Base-by-base conservation (phyloP, 2,113 vertebrate species). In the Gallinago paraguaiae region DNA sequence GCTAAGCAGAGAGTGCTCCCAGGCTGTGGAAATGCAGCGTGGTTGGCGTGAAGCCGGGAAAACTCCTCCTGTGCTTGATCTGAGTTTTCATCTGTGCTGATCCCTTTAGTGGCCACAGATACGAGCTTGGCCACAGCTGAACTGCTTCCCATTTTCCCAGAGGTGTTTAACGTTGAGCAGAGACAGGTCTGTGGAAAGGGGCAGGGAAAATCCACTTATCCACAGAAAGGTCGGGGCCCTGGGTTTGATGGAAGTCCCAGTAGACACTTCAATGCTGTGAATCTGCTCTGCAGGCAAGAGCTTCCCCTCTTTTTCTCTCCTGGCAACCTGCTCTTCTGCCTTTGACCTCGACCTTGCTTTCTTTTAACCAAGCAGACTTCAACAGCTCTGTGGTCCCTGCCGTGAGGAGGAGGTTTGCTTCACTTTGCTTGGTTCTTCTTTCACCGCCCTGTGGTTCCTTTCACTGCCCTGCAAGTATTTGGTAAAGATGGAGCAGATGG, bases 211-310 rank as follows among this genome's bases (percentile, higher is more conserved):
- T 41, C 37, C 45, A 19, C 56, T 87, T 68, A 80, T 6, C 16
- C 1, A 0, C 1, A 0, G 74, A 69, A 75, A 80, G 61, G n/a
- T 13, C 6, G 2, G 13, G 45, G 18, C 46, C n/a, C 43, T 56
- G 76, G 46, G 22, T 37, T 54, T 67, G 45, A 13, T 22, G 31
- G 22, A 35, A 65, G 28, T 57, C 46, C 35, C 33, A 13, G 14
- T 4, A 24, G 24, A 45, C 14, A 27, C 46, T 35, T 63, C 3
- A 67, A 18, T 0, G 4, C 46, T 31, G 57, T 41, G 54, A 70
- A 27, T 39, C 31, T 51, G 27, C 31, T 61, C 51, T 1, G 1
- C 2, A 13, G 75, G 35, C 35, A 45, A 41, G 35, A 85, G 28
- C 28, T 35, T 61, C 22, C 30, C 17, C 31, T 33, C 20, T 31